A percentile compares a stretch with the other conserved stretches of the same genome.
These are phyloP conservation scores for Glyptemys insculpta DNA, from an alignment of 2,797 vertebrate species.

Conservation along the genomic window DNA sequence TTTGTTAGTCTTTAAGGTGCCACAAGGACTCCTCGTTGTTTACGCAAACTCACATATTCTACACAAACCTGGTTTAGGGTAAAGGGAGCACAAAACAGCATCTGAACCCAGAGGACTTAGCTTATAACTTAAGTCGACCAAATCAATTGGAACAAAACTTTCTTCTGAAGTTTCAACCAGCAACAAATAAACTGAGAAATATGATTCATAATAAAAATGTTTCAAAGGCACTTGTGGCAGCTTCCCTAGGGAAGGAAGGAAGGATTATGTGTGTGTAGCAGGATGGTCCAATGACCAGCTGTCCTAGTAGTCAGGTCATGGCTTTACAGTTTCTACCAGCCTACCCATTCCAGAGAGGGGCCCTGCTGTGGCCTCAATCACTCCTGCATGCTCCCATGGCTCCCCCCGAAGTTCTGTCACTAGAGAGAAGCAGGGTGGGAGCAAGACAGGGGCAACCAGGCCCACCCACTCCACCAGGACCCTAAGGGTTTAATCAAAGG, in stretches of 20 bases:
- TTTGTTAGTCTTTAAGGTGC: too few relatives aligned
- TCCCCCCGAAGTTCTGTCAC: background rate
- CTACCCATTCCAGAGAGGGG: background rate
- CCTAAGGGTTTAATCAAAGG: background rate
- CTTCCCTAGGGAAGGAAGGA: background rate
- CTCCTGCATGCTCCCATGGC: background rate
- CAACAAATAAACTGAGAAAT: conserved; percentile 9
- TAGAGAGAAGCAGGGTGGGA: background rate
- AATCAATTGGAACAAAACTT: conserved; percentile 40
- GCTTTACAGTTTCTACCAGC: background rate
- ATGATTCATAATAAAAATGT: background rate
- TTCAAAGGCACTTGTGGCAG: background rate
- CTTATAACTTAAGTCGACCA: conserved; percentile 21
- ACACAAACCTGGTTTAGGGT: background rate
- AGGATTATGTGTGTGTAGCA: fast-evolving
- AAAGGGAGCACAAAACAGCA: conserved; percentile 12
- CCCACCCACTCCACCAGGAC: background rate
- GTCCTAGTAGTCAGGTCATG: background rate
- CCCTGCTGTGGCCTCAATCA: background rate
- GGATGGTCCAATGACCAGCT: background rate
- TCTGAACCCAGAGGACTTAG: background rate
- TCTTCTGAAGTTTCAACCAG: conserved; percentile 41
- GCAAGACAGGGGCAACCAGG: background rate
- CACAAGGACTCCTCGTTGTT: too few relatives aligned
- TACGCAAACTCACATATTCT: background rate